A percentile compares a stretch with the other conserved stretches of the same genome.
Conservation (phyloP, 2,113 vertebrate genomes). For the Rostratula benghalensis region DNA sequence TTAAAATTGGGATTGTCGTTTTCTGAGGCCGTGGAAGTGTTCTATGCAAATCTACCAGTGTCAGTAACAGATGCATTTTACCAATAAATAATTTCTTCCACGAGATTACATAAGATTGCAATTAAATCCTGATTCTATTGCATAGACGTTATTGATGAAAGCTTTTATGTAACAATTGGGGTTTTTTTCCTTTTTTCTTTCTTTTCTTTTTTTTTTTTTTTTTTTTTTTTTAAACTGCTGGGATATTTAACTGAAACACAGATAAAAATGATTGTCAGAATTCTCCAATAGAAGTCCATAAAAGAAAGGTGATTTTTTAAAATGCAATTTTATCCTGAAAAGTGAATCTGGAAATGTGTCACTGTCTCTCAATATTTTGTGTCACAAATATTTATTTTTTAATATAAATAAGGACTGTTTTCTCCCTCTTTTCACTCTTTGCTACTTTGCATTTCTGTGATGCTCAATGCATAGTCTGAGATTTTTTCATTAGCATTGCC, state of each 20-base stretch:
- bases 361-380: background rate
- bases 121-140: background rate
- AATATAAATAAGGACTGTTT: background rate
- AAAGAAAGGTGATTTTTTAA: background rate
- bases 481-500: background rate
- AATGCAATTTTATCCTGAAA: background rate
- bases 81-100: background rate
- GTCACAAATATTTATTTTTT: background rate
- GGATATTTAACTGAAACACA: background rate
- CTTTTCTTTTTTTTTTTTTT: background rate
- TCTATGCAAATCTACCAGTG: background rate
- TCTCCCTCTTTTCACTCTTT: background rate
- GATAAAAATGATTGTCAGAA: background rate
- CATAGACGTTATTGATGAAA: background rate
- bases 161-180: background rate
- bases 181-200: no score
- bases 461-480: background rate
- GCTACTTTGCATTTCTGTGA: background rate
- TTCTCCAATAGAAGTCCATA: background rate
- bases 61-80: background rate
- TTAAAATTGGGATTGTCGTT: background rate
- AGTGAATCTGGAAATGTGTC: background rate
- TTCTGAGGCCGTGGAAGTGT: background rate
- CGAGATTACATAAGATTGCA: background rate
- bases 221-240: background rate